Evolutionary conservation across 2,797 vertebrate species (phyloP), one percentile per base, ranked within the genome.

Genomic region (Acanthopagrus latus): DNA sequence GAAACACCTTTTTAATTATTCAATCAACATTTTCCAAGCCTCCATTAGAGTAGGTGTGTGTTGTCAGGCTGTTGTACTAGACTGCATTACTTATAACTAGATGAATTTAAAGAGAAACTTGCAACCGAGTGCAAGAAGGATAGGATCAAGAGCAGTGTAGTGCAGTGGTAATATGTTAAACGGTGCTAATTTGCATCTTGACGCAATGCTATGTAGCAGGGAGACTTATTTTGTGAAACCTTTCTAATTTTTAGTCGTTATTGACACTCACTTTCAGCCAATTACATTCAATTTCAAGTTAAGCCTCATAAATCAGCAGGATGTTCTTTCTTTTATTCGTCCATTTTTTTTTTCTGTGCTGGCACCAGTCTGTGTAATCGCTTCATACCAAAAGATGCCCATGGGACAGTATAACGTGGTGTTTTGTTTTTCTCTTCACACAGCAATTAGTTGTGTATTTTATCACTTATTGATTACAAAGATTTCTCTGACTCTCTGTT

Each of bases 221-320:
- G 50, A 23, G 9, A 21, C 25, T 56, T 33, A 9, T 2, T 59
- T 51, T 38, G 14, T 20, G 27, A 62, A 60, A 56, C 16, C 29
- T 43, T 11, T 33, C 9, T 14, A 11, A 33, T 74, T 55, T 43
- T 38, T 27, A 44, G 41, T 51, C 13, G 8, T 47, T 54, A 52
- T 44, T 7, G 52, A 52, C 6, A 41, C 13, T 63, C 29, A 43
- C 50, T 12, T 41, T 67, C n/a, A 51, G 55, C 18, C 18, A 62
- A 21, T 25, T 60, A 7, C 4, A 51, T 52, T 79, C 7, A 56
- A 21, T 78, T 58, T 52, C 2, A 58, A 33, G 68, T 76, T 12
- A 1, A 71, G 46, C 48, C 23, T 63, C 17, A 52, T 58, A 67
- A n/a, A 41, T 43, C 48, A 33, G 21, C 46, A 38, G 38, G 38